Conservation (phyloP, 2,113 vertebrate species). For the Girardinichthys multiradiatus region DNA sequence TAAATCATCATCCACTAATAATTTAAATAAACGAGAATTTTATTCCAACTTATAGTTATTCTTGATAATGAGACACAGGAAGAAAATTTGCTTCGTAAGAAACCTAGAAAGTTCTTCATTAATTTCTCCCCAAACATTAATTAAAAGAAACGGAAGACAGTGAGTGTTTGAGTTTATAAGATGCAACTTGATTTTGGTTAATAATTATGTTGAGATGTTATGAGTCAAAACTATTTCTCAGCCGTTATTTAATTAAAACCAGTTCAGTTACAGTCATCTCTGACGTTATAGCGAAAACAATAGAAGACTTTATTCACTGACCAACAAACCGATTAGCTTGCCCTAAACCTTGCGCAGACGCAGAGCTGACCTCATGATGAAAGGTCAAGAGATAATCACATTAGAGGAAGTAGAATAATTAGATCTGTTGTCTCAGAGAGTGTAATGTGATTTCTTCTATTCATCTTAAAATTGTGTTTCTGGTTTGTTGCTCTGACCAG, state of each 20-base stretch:
- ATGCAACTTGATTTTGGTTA: slow-evolving; percentile 5
- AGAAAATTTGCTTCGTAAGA: slow-evolving; percentile 2
- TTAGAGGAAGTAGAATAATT: slow-evolving; percentile 31
- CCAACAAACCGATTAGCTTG: slow-evolving; percentile 8
- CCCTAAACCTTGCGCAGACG: slow-evolving; percentile 1
- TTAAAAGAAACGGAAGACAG: neutral
- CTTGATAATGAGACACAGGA: slow-evolving; percentile 10
- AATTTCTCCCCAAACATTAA: neutral
- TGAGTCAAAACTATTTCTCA: neutral
- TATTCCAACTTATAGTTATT: neutral
- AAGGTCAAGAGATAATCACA: slow-evolving; percentile 16
- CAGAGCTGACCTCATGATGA: slow-evolving; percentile 6
- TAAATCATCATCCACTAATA: neutral
- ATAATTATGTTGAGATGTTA: neutral
- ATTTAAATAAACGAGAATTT: neutral
- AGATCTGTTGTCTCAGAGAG: neutral
- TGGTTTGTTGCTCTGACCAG: slow-evolving; percentile 2
- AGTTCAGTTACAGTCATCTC: neutral
- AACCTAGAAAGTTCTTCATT: accelerated
- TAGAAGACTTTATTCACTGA: slow-evolving; percentile 5
- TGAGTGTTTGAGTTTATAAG: neutral
- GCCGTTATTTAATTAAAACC: neutral
- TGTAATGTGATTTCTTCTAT: slow-evolving; percentile 5
- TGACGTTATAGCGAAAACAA: neutral
- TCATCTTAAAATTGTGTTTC: slow-evolving; percentile 6